Conservation (phyloP, 1,140 invertebrate species). For the Sitobion miscanthi region DNA sequence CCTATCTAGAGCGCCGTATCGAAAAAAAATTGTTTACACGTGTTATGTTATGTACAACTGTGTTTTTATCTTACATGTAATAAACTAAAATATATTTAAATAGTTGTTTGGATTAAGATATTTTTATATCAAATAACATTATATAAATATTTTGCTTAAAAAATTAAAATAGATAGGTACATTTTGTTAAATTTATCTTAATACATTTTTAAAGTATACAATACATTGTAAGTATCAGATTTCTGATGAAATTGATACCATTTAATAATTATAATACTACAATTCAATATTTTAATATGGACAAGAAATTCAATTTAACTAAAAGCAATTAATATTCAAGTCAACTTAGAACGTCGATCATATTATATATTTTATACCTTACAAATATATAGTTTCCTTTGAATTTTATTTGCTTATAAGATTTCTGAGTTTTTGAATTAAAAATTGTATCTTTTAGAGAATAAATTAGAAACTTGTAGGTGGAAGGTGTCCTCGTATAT, state of each 20-base stretch:
- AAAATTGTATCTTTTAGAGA: neutral
- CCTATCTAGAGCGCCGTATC: neutral
- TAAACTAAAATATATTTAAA: neutral
- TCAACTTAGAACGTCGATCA: neutral
- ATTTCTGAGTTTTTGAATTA: neutral
- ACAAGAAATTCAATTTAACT: neutral
- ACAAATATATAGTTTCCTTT: neutral
- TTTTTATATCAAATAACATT: neutral
- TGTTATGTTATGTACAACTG: neutral
- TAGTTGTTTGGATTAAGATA: neutral
- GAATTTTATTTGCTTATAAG: neutral
- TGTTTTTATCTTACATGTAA: neutral
- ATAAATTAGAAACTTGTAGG: neutral
- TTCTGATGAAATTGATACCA: slow-evolving; percentile 16
- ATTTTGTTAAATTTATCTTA: too few species aligned
- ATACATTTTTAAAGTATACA: neutral
- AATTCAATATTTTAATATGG: neutral
- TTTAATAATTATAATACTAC: neutral
- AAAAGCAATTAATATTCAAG: neutral
- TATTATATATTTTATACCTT: neutral
- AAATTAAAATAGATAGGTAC: neutral
- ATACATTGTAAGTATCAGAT: neutral
- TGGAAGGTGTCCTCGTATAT: neutral
- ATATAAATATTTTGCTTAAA: neutral
- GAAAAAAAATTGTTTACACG: neutral